Evolutionary conservation across 2,888 invertebrate genomes (phyloP).

Genomic region (Caenorhabditis sp.): DNA sequence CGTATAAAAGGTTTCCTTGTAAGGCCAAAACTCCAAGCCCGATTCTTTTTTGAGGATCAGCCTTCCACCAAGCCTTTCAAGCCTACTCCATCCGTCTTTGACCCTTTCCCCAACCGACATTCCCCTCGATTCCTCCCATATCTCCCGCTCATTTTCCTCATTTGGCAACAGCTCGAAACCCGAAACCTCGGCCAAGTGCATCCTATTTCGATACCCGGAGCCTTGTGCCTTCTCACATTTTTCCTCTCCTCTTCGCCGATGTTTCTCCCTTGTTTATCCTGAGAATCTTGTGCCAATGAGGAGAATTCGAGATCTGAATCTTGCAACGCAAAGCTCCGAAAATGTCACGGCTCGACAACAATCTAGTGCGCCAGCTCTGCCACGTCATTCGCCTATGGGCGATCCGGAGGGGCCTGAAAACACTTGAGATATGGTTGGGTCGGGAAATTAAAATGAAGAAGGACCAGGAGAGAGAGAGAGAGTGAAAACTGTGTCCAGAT

Average conservation of each 20-base stretch:
- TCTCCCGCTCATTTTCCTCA: not conserved
- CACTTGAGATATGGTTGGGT: not conserved
- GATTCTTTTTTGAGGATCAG: no score
- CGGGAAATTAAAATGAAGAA: not conserved
- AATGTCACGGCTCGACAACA: slow-evolving; percentile 1
- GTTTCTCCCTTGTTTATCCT: slow-evolving; percentile 37
- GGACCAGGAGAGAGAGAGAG: not conserved
- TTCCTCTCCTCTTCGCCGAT: not conserved
- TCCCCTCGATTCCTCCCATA: no score
- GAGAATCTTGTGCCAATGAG: not conserved
- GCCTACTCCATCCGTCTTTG: no score
- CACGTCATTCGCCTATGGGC: not conserved
- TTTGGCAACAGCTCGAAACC: slow-evolving; percentile 16
- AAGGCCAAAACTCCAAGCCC: no score
- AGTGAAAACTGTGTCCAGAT: no score
- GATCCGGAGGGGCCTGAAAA: not conserved
- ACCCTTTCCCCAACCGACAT: no score
- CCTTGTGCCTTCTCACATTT: not conserved
- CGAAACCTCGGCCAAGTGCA: slow-evolving; percentile 36
- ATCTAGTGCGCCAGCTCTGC: no score
- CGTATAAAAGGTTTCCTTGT: no score
- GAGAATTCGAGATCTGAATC: not conserved
- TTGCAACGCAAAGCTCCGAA: not conserved
- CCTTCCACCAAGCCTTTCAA: no score
- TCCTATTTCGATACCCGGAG: slow-evolving; percentile 36